These are phyloP conservation scores for Peromyscus attwateri DNA, from an alignment of 2,797 vertebrate species.

Conservation along the genomic window DNA sequence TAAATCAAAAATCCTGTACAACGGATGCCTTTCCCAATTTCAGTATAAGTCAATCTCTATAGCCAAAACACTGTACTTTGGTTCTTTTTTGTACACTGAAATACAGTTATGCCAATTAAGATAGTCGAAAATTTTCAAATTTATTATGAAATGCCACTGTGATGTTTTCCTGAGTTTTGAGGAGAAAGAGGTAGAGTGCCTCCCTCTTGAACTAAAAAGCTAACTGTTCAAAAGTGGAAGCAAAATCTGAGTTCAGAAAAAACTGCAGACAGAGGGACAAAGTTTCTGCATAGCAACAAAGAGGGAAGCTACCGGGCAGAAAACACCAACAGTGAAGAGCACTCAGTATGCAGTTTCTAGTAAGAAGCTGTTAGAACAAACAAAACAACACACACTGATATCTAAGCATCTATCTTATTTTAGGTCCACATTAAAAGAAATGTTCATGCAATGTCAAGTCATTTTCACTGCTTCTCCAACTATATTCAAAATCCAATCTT, in stretches of 20 bases:
- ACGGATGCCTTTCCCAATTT: slow-evolving; percentile 81
- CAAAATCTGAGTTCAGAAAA: slow-evolving; percentile 64
- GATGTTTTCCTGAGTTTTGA: slow-evolving; percentile 60
- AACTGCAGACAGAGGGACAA: slow-evolving; percentile 25
- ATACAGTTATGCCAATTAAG: slow-evolving; percentile 64
- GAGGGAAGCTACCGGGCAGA: slow-evolving; percentile 24
- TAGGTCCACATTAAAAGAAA: slow-evolving; percentile 49
- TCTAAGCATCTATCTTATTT: slow-evolving; percentile 7
- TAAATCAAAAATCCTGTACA: slow-evolving; percentile 81
- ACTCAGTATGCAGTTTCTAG: not conserved
- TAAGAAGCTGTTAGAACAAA: not conserved
- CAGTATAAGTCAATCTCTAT: slow-evolving; percentile 77
- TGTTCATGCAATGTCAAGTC: slow-evolving; percentile 1
- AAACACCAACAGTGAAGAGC: slow-evolving; percentile 31
- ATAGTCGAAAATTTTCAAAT: slow-evolving; percentile 61
- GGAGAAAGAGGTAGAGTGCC: not conserved
- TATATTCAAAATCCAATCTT: slow-evolving; percentile 62
- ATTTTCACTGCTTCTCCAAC: slow-evolving; percentile 51
- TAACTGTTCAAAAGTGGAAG: slow-evolving; percentile 68
- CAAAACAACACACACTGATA: not conserved
- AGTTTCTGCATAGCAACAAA: slow-evolving; percentile 58
- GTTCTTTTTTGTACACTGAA: slow-evolving; percentile 73
- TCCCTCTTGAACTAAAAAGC: slow-evolving; percentile 54
- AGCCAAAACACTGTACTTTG: slow-evolving; percentile 77
- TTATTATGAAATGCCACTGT: slow-evolving; percentile 69